These are phyloP conservation scores for Ptychobarbus kaznakovi DNA, from an alignment of 2,797 vertebrate genomes.

Conservation along the genomic window DNA sequence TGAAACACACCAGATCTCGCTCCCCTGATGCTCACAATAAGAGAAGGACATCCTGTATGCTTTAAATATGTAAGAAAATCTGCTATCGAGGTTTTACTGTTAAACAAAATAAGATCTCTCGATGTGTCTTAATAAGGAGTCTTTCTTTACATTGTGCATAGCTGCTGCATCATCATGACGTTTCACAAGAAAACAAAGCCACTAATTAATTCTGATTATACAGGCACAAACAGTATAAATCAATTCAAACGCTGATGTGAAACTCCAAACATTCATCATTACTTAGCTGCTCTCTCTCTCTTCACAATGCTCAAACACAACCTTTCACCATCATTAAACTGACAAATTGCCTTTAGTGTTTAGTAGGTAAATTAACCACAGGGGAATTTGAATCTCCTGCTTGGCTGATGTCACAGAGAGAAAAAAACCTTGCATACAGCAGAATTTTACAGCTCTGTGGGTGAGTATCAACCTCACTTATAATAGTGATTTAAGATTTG, in stretches of 20 bases:
- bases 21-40: background rate
- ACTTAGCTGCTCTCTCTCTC: slow-evolving; percentile 1
- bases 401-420: slow-evolving; percentile 42
- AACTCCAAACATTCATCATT: slow-evolving; percentile 33
- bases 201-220: slow-evolving; percentile 46
- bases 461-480: slow-evolving; percentile 10
- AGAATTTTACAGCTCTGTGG: slow-evolving; percentile 31
- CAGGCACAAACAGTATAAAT: slow-evolving; percentile 47
- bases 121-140: background rate
- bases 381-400: slow-evolving; percentile 48
- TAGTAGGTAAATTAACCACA: slow-evolving; percentile 62
- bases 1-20: slow-evolving; percentile 11
- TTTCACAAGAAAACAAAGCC: slow-evolving; percentile 21
- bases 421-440: slow-evolving; percentile 10
- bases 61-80: slow-evolving; percentile 8
- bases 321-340: slow-evolving; percentile 62
- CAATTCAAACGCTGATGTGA: slow-evolving; percentile 40
- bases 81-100: background rate
- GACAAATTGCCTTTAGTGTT: slow-evolving; percentile 65
- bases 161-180: slow-evolving; percentile 40
- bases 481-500: slow-evolving; percentile 26
- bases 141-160: slow-evolving; percentile 5
- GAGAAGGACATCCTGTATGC: background rate
- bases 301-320: slow-evolving; percentile 37
- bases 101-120: background rate